These are phyloP conservation scores for Fukomys damarensis DNA, from an alignment of 2,113 vertebrate genomes.

Conservation along the genomic window DNA sequence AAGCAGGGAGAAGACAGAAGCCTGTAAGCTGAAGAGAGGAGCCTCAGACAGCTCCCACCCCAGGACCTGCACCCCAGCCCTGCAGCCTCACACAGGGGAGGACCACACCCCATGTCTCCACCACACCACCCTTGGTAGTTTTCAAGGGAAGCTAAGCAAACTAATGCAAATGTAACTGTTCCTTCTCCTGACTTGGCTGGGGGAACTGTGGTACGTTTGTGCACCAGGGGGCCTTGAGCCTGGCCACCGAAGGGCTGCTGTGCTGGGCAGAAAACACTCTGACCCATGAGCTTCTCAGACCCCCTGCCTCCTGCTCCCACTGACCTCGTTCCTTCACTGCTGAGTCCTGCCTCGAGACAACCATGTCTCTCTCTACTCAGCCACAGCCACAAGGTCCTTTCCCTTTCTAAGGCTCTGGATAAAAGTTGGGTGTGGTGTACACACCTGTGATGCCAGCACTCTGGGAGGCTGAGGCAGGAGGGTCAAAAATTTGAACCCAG, in stretches of 20 bases:
- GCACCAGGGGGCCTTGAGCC: fast-evolving
- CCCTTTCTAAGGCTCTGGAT: neutral
- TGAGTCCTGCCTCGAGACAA: neutral
- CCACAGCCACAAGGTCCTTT: fast-evolving
- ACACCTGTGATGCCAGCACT: neutral
- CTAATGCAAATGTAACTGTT: neutral
- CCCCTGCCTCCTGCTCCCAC: neutral
- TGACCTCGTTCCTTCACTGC: neutral
- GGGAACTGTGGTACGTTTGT: neutral
- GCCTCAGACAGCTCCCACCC: neutral
- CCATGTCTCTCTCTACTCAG: neutral
- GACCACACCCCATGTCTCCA: neutral
- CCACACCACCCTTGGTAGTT: neutral
- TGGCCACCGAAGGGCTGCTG: neutral
- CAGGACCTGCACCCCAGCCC: neutral
- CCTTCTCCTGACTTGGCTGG: too few relatives aligned
- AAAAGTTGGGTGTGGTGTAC: neutral
- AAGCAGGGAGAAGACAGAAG: fast-evolving
- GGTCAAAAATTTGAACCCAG: neutral
- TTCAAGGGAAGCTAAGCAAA: neutral
- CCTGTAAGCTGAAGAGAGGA: neutral
- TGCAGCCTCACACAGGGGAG: neutral
- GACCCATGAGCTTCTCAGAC: neutral
- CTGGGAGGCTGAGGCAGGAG: neutral
- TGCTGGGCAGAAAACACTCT: neutral